Evolutionary conservation across 1,140 invertebrate genomes (phyloP).

Genomic region (Leptopilina clavipes): DNA sequence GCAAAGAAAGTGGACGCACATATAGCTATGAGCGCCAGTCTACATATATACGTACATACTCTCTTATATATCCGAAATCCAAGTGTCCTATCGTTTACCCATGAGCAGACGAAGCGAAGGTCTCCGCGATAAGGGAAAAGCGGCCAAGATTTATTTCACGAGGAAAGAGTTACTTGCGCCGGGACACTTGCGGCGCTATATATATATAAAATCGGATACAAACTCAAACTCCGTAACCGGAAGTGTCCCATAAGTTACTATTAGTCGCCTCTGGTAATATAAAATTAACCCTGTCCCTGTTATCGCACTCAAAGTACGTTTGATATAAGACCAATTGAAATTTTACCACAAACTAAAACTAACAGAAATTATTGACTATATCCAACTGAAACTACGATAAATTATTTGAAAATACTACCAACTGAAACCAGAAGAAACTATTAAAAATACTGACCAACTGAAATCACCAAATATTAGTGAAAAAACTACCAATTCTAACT

Average conservation of each 20-base stretch:
- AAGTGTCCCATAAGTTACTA: constrained; percentile 1
- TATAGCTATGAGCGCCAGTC: not conserved
- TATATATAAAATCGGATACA: not conserved
- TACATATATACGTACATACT: not conserved
- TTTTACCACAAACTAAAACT: too few relatives aligned
- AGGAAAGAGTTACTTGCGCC: constrained; percentile 13
- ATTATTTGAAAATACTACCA: too few relatives aligned
- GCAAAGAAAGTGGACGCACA: constrained; percentile 23
- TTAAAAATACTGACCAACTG: too few relatives aligned
- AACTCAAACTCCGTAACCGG: constrained; percentile 5
- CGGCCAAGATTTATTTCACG: constrained; percentile 13
- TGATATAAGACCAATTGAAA: too few relatives aligned
- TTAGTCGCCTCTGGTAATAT: not conserved
- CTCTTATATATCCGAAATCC: constrained; percentile 22
- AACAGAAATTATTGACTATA: too few relatives aligned
- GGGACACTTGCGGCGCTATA: not conserved
- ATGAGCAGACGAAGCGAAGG: constrained; percentile 32
- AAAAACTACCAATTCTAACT: too few relatives aligned
- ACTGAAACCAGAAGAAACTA: too few relatives aligned
- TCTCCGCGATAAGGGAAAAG: constrained; percentile 22
- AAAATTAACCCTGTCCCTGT: not conserved
- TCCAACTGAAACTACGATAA: too few relatives aligned
- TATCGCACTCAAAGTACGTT: too few relatives aligned
- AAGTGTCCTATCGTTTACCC: constrained; percentile 26
- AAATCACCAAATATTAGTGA: too few relatives aligned